These are phyloP conservation scores for Scomber japonicus DNA, from an alignment of 2,113 vertebrate genomes.

Conservation along the genomic window DNA sequence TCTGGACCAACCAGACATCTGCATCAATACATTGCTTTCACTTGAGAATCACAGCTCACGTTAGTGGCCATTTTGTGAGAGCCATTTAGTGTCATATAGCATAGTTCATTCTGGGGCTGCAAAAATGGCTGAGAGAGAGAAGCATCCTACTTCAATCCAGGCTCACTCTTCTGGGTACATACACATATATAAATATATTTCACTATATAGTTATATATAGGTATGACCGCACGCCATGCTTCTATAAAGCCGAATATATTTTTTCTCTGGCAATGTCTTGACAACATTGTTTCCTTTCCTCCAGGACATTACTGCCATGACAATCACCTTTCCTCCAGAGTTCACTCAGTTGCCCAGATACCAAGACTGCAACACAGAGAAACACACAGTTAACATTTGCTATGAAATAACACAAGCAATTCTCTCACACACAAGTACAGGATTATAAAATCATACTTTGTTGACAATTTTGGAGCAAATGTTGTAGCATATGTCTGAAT, in stretches of 20 bases:
- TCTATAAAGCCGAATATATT: conserved; percentile 72
- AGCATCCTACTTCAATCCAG: conserved; percentile 57
- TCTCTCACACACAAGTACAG: neutral
- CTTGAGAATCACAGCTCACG: conserved; percentile 46
- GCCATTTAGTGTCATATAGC: conserved; percentile 48
- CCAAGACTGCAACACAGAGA: conserved; percentile 89
- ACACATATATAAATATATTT: conserved; percentile 73
- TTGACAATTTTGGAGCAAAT: neutral
- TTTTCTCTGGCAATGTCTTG: conserved; percentile 75
- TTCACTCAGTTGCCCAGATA: conserved; percentile 91
- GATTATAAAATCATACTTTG: neutral
- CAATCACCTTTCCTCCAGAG: conserved; percentile 40
- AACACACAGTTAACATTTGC: conserved; percentile 40
- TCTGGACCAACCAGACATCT: conserved; percentile 55
- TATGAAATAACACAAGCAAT: conserved; percentile 1
- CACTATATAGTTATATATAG: conserved; percentile 68
- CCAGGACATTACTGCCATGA: conserved; percentile 53
- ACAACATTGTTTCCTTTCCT: conserved; percentile 61
- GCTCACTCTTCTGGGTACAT: conserved; percentile 60
- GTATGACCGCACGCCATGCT: conserved; percentile 52
- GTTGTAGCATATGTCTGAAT: neutral
- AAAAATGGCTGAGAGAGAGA: conserved; percentile 33
- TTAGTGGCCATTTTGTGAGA: conserved; percentile 41
- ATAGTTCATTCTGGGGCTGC: conserved; percentile 43
- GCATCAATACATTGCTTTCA: conserved; percentile 65